Base-by-base conservation (phyloP, 2,888 invertebrate species). In the Andrena chrysosceles region DNA sequence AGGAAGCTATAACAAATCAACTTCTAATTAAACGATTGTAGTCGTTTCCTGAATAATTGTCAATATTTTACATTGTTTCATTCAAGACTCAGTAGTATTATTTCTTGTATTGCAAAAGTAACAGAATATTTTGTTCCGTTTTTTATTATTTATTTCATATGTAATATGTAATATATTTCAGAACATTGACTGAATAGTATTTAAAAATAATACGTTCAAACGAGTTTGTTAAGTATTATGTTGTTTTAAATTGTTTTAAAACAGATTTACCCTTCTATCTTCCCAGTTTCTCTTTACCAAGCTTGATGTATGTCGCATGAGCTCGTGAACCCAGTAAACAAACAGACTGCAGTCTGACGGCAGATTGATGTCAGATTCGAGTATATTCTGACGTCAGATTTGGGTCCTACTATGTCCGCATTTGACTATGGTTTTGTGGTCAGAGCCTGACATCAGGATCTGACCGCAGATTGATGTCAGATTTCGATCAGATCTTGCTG, bases 141-240 rank as follows among this genome's bases (percentile, higher is more conserved):
- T 42, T 31, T 10, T 8, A 54, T 48, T 54, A 54, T 69, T 60
- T 75, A 59, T 52, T 52, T 23, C 49, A 52, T 26, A 62, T 33
- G 48, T 35, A 52, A 52, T 26, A 62, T 33, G 48, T 35, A 52
- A 49, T 48, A 75, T n/a, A 49, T 23, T 68, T 56, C 26, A 71
- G 64, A 71, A 59, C 85, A 88, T 90, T 88, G 92, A 93, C 93
- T 93, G 92, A 16, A 42, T 42, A 93, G 85, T 92, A 92, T 90
- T 89, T 90, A 90, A 86, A 86, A 83, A 85, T 81, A 89, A 81
- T 87, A 83, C 92, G 92, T 92, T 92, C 92, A 92, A 29, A 29
- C 16, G 66, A 26, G 42, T 60, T 48, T 63, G 13, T 66, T 16
- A 42, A 60, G 33, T 54, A 71, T 31, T 74, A 16, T 59, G 42